phyloP scores from a whole-genome alignment of 2,113 vertebrate genomes.

The Oceanodroma tethys region DNA sequence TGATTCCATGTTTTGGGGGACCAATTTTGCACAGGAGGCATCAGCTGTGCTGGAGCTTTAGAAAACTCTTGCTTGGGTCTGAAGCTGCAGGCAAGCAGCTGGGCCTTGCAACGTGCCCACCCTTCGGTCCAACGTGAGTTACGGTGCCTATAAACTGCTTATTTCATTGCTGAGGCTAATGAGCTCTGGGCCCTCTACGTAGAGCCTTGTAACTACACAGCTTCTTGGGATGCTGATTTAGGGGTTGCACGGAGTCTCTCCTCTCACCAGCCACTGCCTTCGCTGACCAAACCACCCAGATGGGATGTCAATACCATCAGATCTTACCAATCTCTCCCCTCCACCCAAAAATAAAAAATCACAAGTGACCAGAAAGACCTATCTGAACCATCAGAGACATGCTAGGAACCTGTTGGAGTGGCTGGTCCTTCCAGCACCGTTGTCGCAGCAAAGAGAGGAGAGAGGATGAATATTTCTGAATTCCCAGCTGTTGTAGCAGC shows the following conservation, averaged over 20 bases:
- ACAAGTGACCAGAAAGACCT: neutral
- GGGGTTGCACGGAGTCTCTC: neutral
- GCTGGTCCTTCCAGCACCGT: neutral
- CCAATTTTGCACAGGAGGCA: neutral
- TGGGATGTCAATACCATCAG: neutral
- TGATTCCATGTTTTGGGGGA: neutral
- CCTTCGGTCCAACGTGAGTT: neutral
- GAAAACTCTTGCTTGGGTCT: neutral
- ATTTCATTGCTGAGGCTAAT: neutral
- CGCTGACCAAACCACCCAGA: neutral
- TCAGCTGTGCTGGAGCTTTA: neutral
- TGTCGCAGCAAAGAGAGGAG: neutral
- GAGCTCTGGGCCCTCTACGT: neutral
- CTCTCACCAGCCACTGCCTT: neutral
- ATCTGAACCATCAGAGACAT: neutral
- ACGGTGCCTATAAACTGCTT: neutral
- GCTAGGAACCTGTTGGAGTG: neutral
- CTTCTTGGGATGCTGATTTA: constrained; percentile 6
- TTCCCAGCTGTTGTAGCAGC: neutral
- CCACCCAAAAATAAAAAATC: neutral
- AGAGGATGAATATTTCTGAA: neutral
- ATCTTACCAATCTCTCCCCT: neutral
- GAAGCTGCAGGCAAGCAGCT: neutral
- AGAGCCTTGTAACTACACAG: neutral
- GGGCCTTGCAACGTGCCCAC: neutral